Evolutionary conservation across 2,113 vertebrate species (phyloP).

Genomic region (Mastomys coucha): DNA sequence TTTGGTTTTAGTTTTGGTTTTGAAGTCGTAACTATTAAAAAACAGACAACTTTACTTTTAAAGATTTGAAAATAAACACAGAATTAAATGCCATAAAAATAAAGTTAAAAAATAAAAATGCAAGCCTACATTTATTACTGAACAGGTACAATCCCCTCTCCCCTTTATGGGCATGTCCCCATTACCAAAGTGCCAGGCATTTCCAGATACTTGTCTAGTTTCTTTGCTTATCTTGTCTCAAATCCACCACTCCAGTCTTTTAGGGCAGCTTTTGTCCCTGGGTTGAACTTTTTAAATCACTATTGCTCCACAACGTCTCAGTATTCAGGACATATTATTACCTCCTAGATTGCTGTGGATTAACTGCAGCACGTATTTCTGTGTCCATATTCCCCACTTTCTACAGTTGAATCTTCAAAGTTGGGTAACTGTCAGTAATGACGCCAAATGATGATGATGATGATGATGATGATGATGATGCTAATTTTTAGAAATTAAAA

Average conservation of each 20-base stretch:
- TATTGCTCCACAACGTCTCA: background rate
- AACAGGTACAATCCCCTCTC: background rate
- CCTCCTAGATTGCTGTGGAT: background rate
- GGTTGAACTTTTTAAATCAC: background rate
- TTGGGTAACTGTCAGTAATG: conserved; percentile 19
- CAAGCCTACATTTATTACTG: background rate
- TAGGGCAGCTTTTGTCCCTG: too few species aligned
- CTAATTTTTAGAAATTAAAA: conserved; percentile 54
- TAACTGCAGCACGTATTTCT: background rate
- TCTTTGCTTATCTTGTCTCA: background rate
- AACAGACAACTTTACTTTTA: too few species aligned
- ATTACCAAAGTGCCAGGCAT: background rate
- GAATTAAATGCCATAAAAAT: conserved; percentile 13
- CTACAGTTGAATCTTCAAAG: background rate
- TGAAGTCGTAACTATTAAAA: too few species aligned
- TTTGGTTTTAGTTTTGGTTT: too few species aligned
- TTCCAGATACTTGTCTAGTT: background rate
- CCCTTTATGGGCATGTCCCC: background rate
- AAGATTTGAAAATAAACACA: background rate
- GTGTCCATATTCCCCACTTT: background rate
- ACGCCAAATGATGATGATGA: background rate
- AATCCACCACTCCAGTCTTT: background rate
- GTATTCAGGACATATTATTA: background rate
- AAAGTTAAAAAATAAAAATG: background rate
- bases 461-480: background rate